A percentile compares a stretch with the other conserved stretches of the same genome.
These are phyloP conservation scores for Margarornis squamiger DNA, from an alignment of 2,797 vertebrate species.

Conservation along the genomic window DNA sequence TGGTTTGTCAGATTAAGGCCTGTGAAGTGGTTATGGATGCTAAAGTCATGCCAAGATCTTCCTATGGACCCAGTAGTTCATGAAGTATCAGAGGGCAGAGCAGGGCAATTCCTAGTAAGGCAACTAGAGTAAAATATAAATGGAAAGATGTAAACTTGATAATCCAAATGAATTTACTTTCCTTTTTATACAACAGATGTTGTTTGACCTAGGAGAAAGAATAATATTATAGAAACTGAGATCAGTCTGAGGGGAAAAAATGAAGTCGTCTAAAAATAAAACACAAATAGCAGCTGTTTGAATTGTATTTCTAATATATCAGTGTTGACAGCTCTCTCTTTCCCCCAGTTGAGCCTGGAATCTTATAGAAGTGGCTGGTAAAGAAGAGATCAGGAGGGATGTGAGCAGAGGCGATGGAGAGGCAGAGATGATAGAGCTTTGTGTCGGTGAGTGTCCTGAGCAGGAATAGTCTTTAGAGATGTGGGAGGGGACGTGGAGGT, in stretches of 20 bases:
- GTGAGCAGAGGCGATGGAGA: neutral
- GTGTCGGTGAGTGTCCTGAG: neutral
- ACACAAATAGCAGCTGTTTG: constrained; percentile 69
- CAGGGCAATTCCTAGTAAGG: constrained; percentile 8
- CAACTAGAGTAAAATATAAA: constrained; percentile 36
- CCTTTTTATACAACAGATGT: constrained; percentile 66
- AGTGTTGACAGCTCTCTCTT: constrained; percentile 52
- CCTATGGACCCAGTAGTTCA: neutral
- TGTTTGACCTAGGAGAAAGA: constrained; percentile 73
- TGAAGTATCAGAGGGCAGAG: constrained; percentile 7
- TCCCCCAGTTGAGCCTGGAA: constrained; percentile 14
- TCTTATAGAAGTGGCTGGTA: constrained; percentile 27
- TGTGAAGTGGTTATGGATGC: neutral
- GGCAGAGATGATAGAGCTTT: neutral
- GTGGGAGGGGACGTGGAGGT: neutral
- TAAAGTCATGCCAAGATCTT: constrained; percentile 11
- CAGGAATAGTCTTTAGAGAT: neutral
- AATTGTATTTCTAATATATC: constrained; percentile 67
- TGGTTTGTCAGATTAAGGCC: neutral
- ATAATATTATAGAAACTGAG: constrained; percentile 67
- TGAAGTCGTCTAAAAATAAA: constrained; percentile 66
- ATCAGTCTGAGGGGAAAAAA: constrained; percentile 63
- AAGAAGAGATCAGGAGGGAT: neutral
- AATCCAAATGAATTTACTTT: constrained; percentile 64
- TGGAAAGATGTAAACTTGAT: constrained; percentile 52